These are phyloP conservation scores for Drosophila yooni DNA, from an alignment of 2,888 invertebrate species.

Conservation along the genomic window DNA sequence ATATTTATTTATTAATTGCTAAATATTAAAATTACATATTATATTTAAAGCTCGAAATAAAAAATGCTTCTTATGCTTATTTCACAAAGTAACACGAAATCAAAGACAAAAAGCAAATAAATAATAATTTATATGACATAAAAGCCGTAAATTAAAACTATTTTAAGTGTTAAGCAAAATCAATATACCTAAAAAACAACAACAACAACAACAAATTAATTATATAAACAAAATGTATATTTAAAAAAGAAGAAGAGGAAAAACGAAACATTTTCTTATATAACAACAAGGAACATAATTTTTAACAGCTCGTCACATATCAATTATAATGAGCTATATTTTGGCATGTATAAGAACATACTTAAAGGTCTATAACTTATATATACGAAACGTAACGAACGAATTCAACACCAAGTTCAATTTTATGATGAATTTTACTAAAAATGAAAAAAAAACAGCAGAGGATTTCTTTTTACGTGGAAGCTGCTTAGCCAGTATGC, in stretches of 20 bases:
- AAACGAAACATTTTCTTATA: constrained; percentile 53
- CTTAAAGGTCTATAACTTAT: constrained; percentile 27
- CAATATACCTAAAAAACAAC: constrained; percentile 24
- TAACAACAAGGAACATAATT: constrained; percentile 42
- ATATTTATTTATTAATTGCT: constrained; percentile 68
- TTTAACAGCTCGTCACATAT: constrained; percentile 76
- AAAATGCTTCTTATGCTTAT: constrained; percentile 65
- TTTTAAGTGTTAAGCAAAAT: constrained; percentile 64
- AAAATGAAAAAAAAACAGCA: constrained; percentile 10
- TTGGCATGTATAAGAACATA: constrained; percentile 40
- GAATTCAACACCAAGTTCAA: constrained; percentile 68
- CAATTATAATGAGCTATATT: constrained; percentile 73
- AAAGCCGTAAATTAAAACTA: constrained; percentile 48
- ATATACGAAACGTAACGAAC: constrained; percentile 49
- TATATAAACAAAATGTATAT: constrained; percentile 50
- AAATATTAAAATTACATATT: constrained; percentile 34
- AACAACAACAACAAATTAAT: constrained; percentile 35
- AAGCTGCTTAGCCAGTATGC: constrained; percentile 7
- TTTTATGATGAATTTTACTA: constrained; percentile 52
- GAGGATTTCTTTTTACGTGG: constrained; percentile 46
- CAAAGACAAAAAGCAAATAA: constrained; percentile 43
- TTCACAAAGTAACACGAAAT: constrained; percentile 53
- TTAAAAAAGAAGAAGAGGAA: constrained; percentile 21
- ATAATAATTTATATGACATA: constrained; percentile 21
- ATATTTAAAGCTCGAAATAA: constrained; percentile 32